Conservation (phyloP, 2,888 invertebrate genomes). For the Zaprionus lineosus region DNA sequence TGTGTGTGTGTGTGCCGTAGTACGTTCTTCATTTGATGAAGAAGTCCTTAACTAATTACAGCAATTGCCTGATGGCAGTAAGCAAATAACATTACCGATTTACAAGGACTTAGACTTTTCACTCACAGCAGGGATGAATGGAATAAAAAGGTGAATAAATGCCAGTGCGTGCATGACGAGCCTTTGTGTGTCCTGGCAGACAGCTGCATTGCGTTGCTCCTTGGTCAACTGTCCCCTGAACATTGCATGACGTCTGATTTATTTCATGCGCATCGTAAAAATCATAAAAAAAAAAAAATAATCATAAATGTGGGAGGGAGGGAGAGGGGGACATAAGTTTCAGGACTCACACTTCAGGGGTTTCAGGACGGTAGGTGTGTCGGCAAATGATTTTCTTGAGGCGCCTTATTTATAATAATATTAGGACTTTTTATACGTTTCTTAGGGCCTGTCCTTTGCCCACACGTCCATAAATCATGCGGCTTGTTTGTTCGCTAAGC, state of each 20-base stretch:
- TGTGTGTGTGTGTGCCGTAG: conserved; percentile 3
- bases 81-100: conserved; percentile 11
- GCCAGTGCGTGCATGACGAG: neutral
- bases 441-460: conserved; percentile 5
- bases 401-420: conserved; percentile 46
- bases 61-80: conserved; percentile 11
- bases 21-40: conserved; percentile 15
- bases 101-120: neutral
- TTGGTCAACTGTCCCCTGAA: neutral
- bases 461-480: conserved; percentile 59
- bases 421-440: conserved; percentile 21
- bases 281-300: conserved; percentile 44
- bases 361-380: conserved; percentile 50
- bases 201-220: neutral
- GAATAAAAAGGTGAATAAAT: too few relatives aligned
- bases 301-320: conserved; percentile 38
- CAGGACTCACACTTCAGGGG: too few relatives aligned
- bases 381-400: conserved; percentile 51
- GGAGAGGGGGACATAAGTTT: conserved; percentile 14
- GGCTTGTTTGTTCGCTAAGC: conserved; percentile 59
- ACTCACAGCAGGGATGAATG: too few relatives aligned
- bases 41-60: conserved; percentile 29
- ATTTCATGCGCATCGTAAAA: conserved; percentile 49
- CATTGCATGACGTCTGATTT: conserved; percentile 64
- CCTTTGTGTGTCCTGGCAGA: neutral